phyloP scores from a whole-genome alignment of 2,797 vertebrate species.

The Oophaga sylvatica region DNA sequence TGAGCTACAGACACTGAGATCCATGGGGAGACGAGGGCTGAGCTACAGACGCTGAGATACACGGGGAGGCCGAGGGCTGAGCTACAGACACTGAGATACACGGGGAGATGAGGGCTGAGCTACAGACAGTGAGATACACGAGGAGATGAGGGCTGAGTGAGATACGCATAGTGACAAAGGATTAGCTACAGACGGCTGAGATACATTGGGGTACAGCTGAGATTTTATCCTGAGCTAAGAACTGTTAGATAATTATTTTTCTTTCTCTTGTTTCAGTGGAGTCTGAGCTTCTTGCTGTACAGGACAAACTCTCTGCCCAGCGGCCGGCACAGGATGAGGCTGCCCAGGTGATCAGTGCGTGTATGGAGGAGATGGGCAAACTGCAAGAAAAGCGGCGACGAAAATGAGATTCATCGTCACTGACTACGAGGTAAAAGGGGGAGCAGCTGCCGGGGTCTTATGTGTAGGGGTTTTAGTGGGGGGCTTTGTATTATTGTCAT shows the following conservation, averaged over 20 bases:
- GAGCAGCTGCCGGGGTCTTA: background rate
- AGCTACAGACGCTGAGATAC: too few species aligned
- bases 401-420: background rate
- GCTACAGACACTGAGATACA: too few species aligned
- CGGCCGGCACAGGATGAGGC: background rate
- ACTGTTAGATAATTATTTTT: background rate
- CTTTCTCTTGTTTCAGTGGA: slow-evolving; percentile 15
- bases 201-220: background rate
- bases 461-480: background rate
- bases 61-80: too few species aligned
- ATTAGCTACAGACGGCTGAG: slow-evolving; percentile 4
- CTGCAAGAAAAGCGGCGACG: background rate
- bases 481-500: too few species aligned
- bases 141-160: too few species aligned
- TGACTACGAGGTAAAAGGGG: background rate
- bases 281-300: slow-evolving; percentile 3
- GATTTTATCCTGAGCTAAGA: too few species aligned
- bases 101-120: too few species aligned
- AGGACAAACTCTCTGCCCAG: background rate
- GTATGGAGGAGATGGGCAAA: slow-evolving; percentile 39
- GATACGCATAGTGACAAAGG: too few species aligned
- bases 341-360: slow-evolving; percentile 25
- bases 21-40: too few species aligned
- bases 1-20: too few species aligned
- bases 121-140: too few species aligned